Base-by-base conservation (phyloP, 92 coral and sea anemone genomes). In the Porites lobata region DNA sequence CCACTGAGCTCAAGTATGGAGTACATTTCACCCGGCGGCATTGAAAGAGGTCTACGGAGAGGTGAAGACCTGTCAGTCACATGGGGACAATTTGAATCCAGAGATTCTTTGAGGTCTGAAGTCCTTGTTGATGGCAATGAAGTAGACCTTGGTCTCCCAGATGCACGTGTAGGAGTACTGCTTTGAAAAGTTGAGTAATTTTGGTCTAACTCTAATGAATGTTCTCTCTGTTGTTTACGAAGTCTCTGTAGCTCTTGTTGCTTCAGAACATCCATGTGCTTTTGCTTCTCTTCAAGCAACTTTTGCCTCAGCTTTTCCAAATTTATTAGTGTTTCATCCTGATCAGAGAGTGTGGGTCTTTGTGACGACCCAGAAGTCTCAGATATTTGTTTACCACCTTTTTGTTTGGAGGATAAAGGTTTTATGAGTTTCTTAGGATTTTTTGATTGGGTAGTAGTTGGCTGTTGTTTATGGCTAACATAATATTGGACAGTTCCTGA, bases 181-280 rank as follows among this genome's bases (percentile, higher is more conserved):
- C 53, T 72, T 6, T 50, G 68, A n/a, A 47, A 62, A 20, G 80
- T 62, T 10, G 70, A 62, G 62, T 62, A 50, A 20, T 70, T 15
- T n/a, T 61, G 80, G 11, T 50, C 80, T 59, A 38, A 50, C 51
- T 69, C 87, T 24, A 75, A 67, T 26, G 50, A 76, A 12, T 78
- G 77, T 13, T 65, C 88, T 73, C 50, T 81, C 51, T 81, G 83
- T 29, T 69, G 89, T 54, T 75, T 85, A 50, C 90, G 94, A 53
- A 95, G 86, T 81, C 98, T 78, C 71, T 90, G 78, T 57, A 95
- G 61, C 67, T 93, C 98, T 76, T 95, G 95, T 18, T 93, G 96
- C 50, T 90, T 93, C 58, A 95, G 85, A 18, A 78, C 29, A 54
- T 74, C 58, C 12, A 92, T 63, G 22, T 92, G 93, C 77, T 89